Evolutionary conservation across 2,797 vertebrate species (phyloP).

Genomic region (Phrynocephalus vlangalii): DNA sequence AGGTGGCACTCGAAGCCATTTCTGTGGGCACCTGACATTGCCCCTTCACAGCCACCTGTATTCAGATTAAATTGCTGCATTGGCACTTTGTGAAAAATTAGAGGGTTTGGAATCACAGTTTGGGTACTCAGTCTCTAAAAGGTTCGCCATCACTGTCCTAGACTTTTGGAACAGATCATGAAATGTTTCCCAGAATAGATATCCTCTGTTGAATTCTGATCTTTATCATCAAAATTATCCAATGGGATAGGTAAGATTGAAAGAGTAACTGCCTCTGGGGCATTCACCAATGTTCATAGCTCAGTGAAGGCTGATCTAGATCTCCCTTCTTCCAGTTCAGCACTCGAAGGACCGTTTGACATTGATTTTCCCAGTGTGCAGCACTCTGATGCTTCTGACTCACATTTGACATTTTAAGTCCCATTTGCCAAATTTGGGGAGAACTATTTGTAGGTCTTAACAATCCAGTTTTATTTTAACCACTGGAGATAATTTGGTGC

Average conservation of each 20-base stretch:
- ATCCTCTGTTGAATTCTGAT: too few relatives aligned
- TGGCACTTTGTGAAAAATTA: too few relatives aligned
- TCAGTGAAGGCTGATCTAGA: not conserved
- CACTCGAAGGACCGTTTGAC: not conserved
- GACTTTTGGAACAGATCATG: too few relatives aligned
- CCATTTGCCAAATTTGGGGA: not conserved
- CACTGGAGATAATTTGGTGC: not conserved
- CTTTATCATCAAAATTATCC: not conserved
- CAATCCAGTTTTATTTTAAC: not conserved
- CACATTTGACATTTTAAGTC: not conserved
- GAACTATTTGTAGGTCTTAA: not conserved
- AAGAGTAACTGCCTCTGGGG: not conserved
- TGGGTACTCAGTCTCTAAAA: too few relatives aligned
- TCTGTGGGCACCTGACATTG: too few relatives aligned
- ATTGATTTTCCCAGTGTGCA: not conserved
- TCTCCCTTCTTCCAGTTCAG: not conserved
- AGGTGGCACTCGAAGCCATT: too few relatives aligned
- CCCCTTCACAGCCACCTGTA: too few relatives aligned
- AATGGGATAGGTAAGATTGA: not conserved
- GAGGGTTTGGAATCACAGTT: too few relatives aligned
- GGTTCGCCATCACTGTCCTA: too few relatives aligned
- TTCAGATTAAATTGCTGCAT: too few relatives aligned
- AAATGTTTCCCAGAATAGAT: too few relatives aligned
- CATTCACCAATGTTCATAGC: not conserved
- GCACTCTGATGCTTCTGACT: not conserved